These are phyloP conservation scores for Struthidea cinerea DNA, from an alignment of 2,113 vertebrate species.

Conservation along the genomic window DNA sequence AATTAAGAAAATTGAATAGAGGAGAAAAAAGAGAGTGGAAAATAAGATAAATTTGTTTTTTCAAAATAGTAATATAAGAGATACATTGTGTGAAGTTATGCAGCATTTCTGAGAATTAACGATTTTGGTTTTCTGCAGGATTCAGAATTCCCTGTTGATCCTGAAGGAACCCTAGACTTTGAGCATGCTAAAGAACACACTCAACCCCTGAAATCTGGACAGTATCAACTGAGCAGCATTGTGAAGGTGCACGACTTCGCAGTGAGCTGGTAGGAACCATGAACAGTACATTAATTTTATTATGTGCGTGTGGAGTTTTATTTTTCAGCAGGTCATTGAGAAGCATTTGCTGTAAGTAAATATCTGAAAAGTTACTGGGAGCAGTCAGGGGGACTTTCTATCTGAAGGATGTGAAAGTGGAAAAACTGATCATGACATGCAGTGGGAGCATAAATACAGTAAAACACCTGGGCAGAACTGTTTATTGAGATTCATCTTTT, in stretches of 20 bases:
- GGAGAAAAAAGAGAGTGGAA: neutral
- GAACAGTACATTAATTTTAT: neutral
- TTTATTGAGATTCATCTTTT: neutral
- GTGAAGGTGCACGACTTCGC: slow-evolving; percentile 73
- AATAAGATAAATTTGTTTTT: neutral
- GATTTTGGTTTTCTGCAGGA: slow-evolving; percentile 41
- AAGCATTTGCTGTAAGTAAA: neutral
- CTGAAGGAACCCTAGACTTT: slow-evolving; percentile 30
- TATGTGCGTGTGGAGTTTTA: neutral
- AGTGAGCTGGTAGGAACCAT: slow-evolving; percentile 72
- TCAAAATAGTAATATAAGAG: neutral
- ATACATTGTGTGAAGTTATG: neutral
- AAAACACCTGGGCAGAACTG: neutral
- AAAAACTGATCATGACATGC: neutral
- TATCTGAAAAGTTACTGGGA: neutral
- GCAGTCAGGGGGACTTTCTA: neutral
- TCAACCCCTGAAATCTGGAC: slow-evolving; percentile 23
- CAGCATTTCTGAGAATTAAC: neutral
- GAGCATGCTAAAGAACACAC: slow-evolving; percentile 17
- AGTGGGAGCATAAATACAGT: neutral
- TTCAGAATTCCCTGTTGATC: slow-evolving; percentile 70
- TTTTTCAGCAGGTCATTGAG: neutral
- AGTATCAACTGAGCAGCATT: slow-evolving; percentile 60
- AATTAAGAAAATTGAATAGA: neutral
- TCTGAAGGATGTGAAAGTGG: neutral